Evolutionary conservation across 2,888 invertebrate species (phyloP).

Genomic region (Andrena flavipes): DNA sequence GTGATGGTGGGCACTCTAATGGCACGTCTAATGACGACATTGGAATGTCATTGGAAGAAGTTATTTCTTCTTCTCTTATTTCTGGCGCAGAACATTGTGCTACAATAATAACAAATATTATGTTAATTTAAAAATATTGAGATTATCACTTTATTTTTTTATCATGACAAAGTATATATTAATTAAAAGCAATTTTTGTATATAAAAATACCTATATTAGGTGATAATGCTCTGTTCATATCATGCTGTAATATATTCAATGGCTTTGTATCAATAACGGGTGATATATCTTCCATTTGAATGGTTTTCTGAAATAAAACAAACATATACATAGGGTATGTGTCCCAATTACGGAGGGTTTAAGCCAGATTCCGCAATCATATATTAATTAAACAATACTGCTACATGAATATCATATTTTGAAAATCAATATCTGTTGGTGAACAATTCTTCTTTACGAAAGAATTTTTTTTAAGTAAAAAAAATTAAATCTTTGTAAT

Average conservation of each 20-base stretch:
- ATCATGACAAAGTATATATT: slow-evolving; percentile 2
- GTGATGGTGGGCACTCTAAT: background rate
- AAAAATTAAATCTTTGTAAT: too few species aligned
- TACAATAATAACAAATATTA: background rate
- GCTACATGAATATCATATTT: too few species aligned
- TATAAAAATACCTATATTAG: slow-evolving; percentile 2
- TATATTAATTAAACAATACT: too few species aligned
- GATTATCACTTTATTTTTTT: slow-evolving; percentile 9
- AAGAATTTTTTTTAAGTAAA: too few species aligned
- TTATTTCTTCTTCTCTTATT: background rate
- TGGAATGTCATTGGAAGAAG: background rate
- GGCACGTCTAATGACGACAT: background rate
- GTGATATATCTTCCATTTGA: background rate
- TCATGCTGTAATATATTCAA: background rate
- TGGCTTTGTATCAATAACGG: background rate
- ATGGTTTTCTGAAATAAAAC: slow-evolving; percentile 8
- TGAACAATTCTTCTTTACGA: too few species aligned
- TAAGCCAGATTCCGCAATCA: too few species aligned
- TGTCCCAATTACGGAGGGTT: too few species aligned
- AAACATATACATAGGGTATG: background rate
- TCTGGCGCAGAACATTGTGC: background rate
- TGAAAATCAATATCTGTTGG: too few species aligned
- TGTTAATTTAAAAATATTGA: background rate
- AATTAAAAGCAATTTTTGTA: slow-evolving; percentile 5
- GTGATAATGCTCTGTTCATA: slow-evolving; percentile 6